These are phyloP conservation scores for Tupaia tana DNA, from an alignment of 2,113 vertebrate species.

Conservation along the genomic window DNA sequence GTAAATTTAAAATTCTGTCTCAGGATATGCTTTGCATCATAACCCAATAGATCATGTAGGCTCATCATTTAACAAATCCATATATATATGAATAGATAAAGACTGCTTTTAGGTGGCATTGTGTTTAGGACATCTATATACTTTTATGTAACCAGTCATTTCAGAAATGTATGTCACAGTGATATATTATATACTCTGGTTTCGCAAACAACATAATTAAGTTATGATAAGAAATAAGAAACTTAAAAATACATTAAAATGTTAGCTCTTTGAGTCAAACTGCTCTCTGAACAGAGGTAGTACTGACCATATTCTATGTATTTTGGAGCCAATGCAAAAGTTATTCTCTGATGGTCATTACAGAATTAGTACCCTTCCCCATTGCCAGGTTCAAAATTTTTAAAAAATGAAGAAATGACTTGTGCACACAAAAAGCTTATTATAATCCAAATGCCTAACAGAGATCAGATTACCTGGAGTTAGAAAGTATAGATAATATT, in stretches of 20 bases:
- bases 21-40: background rate
- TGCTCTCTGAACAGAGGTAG: background rate
- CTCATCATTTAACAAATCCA: background rate
- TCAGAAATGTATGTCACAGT: background rate
- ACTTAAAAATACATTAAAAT: conserved; percentile 8
- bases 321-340: background rate
- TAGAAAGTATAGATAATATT: conserved; percentile 23
- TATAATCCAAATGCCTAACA: conserved; percentile 42
- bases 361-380: background rate
- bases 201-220: background rate
- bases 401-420: conserved; percentile 41
- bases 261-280: background rate
- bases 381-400: conserved; percentile 16
- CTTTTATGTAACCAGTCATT: background rate
- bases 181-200: background rate
- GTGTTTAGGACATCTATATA: background rate
- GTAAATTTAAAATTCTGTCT: conserved; percentile 14
- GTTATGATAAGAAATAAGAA: background rate
- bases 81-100: background rate
- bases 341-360: conserved; percentile 21
- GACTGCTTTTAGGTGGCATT: background rate
- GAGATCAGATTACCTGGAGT: background rate
- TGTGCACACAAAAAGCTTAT: background rate
- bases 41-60: background rate
- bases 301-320: background rate